Evolutionary conservation across 2,797 vertebrate genomes (phyloP).

Genomic region (Bradypodion ventrale): DNA sequence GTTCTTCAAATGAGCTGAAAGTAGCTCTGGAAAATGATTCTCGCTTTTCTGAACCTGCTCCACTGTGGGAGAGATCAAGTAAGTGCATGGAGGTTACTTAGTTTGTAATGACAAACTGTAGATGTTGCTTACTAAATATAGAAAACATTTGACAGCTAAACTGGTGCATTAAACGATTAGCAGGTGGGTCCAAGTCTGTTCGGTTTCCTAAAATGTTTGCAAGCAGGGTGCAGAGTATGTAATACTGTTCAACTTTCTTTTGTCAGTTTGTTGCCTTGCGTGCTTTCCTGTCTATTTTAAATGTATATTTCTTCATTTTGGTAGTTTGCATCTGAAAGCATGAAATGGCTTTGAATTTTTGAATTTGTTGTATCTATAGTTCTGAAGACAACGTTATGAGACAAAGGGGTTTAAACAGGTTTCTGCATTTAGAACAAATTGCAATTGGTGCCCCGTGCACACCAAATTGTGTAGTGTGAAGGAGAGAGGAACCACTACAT

Average conservation of each 20-base stretch:
- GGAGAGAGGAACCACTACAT: not conserved
- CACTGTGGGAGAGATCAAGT: slow-evolving; percentile 89
- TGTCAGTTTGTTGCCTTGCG: not conserved
- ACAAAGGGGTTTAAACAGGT: not conserved
- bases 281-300: not conserved
- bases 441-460: not conserved
- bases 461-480: not conserved
- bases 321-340: slow-evolving; percentile 26
- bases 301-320: slow-evolving; percentile 27
- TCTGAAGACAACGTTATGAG: not conserved
- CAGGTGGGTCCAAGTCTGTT: not conserved
- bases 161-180: slow-evolving; percentile 11
- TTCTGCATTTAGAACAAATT: not conserved
- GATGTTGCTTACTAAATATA: not conserved
- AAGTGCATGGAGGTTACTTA: slow-evolving; percentile 75
- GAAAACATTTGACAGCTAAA: slow-evolving; percentile 22
- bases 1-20: slow-evolving; percentile 79
- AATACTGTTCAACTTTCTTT: not conserved
- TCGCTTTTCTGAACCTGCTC: slow-evolving; percentile 82
- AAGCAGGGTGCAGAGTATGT: not conserved
- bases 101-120: slow-evolving; percentile 10
- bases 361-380: not conserved
- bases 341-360: not conserved
- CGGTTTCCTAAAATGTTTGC: not conserved
- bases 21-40: slow-evolving; percentile 80